Evolutionary conservation across 2,888 invertebrate genomes (phyloP), one percentile per base, ranked within the genome.

Genomic region (Choreutis nemorana): DNA sequence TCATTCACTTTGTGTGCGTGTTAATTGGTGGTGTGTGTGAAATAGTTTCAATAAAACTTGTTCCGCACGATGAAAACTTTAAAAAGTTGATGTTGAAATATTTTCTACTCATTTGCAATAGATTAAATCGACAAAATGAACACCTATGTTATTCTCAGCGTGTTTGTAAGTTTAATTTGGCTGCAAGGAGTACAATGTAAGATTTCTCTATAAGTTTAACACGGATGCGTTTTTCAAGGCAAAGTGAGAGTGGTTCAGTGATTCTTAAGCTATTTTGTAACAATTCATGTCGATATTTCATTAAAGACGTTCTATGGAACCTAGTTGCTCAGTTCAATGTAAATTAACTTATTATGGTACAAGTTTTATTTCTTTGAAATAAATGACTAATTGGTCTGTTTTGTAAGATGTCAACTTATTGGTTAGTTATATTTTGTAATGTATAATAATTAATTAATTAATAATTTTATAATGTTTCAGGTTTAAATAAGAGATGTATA

Each of bases 401-500:
- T 11, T 25, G 4, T 13, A 11, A 25, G n/a, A 11, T 3, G n/a
- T 25, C 14, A 25, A 11, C 12, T n/a, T 25, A 16, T n/a, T 20
- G 10, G 20, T 9, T 21, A 24, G 14, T 14, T 20, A 12, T 26
- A 26, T 33, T 22, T 29, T n/a, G 13, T 8, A 11, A 6, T 6
- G 3, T 9, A 21, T n/a, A 10, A 2, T 21, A 21, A 21, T 10
- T 21, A 21, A 21, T 21, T 21, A 10, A 7, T 23, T 29, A 26
- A 21, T 24, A 3, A 6, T 10, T 8, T 23, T 27, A 14, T 32
- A 28, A 30, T 30, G 21, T 73, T 75, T 18, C 56, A 90, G 91
- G 86, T 46, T 61, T 87, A 21, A 73, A 87, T 27, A 85, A 87
- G 46, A 81, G 91, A 59, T 95, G 95, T 62, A 88, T 88, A 50